phyloP scores from a whole-genome alignment of 2,888 invertebrate genomes.

The Pristionchus entomophagus region DNA sequence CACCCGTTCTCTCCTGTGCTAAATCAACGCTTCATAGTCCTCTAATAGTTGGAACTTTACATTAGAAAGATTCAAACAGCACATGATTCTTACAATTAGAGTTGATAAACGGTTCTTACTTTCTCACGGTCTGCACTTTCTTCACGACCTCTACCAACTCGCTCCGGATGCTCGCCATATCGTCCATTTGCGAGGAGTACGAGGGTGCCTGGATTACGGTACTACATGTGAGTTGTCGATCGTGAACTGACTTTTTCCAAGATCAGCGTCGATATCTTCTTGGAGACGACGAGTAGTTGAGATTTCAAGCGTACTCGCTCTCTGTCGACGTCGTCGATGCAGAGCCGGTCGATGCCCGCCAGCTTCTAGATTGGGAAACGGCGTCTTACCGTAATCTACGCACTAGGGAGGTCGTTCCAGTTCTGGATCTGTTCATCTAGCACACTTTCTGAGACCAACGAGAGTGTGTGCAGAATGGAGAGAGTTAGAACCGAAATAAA shows the following conservation, averaged over 20 bases:
- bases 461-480: too few relatives aligned
- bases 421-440: too few relatives aligned
- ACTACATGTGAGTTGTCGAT: neutral
- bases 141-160: slow-evolving; percentile 75
- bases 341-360: slow-evolving; percentile 59
- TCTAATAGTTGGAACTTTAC: too few relatives aligned
- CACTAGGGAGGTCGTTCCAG: too few relatives aligned
- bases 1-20: too few relatives aligned
- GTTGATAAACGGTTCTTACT: slow-evolving; percentile 62
- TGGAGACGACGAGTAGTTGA: slow-evolving; percentile 90
- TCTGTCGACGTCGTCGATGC: slow-evolving; percentile 82
- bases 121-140: slow-evolving; percentile 76
- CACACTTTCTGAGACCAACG: too few relatives aligned
- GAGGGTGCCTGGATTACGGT: slow-evolving; percentile 79
- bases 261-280: slow-evolving; percentile 92
- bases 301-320: slow-evolving; percentile 85
- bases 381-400: neutral
- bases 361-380: slow-evolving; percentile 58
- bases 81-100: too few relatives aligned
- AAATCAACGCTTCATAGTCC: too few relatives aligned
- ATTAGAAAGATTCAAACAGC: too few relatives aligned
- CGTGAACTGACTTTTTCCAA: slow-evolving; percentile 83
- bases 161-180: slow-evolving; percentile 77
- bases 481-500: too few relatives aligned
- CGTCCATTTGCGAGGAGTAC: slow-evolving; percentile 88